Conservation (phyloP, 2,888 invertebrate genomes). For the Belgica antarctica region DNA sequence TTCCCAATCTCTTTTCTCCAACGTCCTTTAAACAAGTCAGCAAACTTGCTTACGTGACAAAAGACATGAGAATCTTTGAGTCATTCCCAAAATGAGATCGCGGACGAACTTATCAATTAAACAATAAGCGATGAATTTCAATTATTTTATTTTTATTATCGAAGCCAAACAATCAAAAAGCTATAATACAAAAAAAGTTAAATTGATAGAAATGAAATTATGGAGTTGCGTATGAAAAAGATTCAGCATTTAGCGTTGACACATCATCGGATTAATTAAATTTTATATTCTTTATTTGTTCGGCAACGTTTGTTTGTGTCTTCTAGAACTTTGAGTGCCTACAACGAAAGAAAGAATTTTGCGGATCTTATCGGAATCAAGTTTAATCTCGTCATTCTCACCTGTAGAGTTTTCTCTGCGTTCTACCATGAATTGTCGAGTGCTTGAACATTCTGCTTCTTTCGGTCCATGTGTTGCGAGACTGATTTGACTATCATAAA, state of each 20-base stretch:
- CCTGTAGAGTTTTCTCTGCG: conserved; percentile 22
- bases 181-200: conserved; percentile 1
- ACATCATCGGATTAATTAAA: background rate
- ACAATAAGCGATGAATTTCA: background rate
- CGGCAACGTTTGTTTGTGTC: background rate
- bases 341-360: background rate
- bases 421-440: conserved; percentile 30
- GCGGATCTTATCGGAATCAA: background rate
- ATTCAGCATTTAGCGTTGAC: background rate
- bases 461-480: background rate
- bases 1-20: no score
- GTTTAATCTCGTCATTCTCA: background rate
- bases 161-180: background rate
- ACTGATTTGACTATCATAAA: conserved; percentile 31
- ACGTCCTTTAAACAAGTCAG: no score
- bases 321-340: conserved; percentile 29
- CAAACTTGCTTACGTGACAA: conserved; percentile 27
- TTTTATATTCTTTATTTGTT: conserved; percentile 11
- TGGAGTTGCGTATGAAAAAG: background rate
- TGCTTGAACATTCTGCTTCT: conserved; percentile 27
- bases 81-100: background rate
- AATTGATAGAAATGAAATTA: background rate
- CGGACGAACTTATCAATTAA: background rate
- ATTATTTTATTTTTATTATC: conserved; percentile 1
- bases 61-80: background rate